phyloP scores from a whole-genome alignment of 2,113 vertebrate genomes.

The Odocoileus hemionus region DNA sequence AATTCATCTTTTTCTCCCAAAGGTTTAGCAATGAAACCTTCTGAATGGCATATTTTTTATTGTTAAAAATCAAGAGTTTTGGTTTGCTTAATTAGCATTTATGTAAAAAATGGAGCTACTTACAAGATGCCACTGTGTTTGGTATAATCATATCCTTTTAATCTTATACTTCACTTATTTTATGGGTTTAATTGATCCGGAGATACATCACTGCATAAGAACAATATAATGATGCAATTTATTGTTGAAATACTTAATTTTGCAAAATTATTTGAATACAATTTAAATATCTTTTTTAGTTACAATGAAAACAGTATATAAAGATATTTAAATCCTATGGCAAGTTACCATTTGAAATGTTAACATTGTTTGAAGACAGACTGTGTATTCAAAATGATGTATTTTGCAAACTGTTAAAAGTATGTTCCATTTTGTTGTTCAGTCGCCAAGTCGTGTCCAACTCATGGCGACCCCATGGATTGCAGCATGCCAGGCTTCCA shows the following conservation, averaged over 20 bases:
- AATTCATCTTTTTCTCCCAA: background rate
- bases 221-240: background rate
- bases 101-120: background rate
- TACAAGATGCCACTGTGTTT: background rate
- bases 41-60: slow-evolving; percentile 5
- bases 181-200: background rate
- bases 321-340: background rate
- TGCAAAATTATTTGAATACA: background rate
- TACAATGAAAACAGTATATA: background rate
- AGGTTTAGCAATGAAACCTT: background rate
- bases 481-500: background rate
- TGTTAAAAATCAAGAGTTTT: slow-evolving; percentile 48
- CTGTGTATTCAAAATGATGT: slow-evolving; percentile 1
- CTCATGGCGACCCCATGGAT: background rate
- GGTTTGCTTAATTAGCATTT: slow-evolving; percentile 7
- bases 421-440: background rate
- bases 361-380: background rate
- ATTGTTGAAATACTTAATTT: background rate
- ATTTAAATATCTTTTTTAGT: slow-evolving; percentile 6
- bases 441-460: background rate
- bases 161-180: slow-evolving; percentile 10
- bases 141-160: background rate
- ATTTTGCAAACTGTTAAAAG: background rate
- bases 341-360: background rate
- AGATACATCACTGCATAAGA: background rate